These are phyloP conservation scores for Drosophila demipolita DNA, from an alignment of 2,888 invertebrate species.

Conservation along the genomic window DNA sequence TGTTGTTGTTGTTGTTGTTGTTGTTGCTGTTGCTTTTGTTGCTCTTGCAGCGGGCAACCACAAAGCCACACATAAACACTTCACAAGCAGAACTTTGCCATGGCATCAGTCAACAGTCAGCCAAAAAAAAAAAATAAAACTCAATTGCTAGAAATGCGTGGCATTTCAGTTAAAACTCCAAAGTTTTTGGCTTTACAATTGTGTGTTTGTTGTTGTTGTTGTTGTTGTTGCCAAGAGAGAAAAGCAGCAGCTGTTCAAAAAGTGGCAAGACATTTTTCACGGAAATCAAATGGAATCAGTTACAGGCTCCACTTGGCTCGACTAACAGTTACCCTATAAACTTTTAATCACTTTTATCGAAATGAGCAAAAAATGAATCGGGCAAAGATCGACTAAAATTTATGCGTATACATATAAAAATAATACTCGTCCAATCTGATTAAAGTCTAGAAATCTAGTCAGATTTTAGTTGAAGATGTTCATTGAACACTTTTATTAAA, in stretches of 20 bases:
- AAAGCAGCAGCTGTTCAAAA: constrained; percentile 34
- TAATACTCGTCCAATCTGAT: neutral
- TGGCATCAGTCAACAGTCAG: constrained; percentile 7
- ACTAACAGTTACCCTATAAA: constrained; percentile 17
- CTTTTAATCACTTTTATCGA: no score
- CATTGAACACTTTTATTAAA: constrained; percentile 3
- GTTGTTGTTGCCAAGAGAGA: constrained; percentile 43
- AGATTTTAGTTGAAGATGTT: neutral
- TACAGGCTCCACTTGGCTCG: neutral
- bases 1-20: neutral
- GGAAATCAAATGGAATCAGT: constrained; percentile 31
- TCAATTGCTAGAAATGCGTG: constrained; percentile 23
- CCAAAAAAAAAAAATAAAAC: neutral
- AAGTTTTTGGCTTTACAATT: constrained; percentile 40
- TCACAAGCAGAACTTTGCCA: constrained; percentile 41
- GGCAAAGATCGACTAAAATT: neutral
- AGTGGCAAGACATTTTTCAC: constrained; percentile 15
- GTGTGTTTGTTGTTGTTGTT: neutral
- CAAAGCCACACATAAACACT: constrained; percentile 72
- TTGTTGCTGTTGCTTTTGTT: neutral
- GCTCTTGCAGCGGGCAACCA: constrained; percentile 40
- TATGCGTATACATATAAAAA: no score
- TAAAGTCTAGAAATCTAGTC: neutral
- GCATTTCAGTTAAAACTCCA: constrained; percentile 36
- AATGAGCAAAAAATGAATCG: constrained; percentile 11